Evolutionary conservation across 1,140 invertebrate genomes (phyloP).

Genomic region (Neodiprion pinetum): DNA sequence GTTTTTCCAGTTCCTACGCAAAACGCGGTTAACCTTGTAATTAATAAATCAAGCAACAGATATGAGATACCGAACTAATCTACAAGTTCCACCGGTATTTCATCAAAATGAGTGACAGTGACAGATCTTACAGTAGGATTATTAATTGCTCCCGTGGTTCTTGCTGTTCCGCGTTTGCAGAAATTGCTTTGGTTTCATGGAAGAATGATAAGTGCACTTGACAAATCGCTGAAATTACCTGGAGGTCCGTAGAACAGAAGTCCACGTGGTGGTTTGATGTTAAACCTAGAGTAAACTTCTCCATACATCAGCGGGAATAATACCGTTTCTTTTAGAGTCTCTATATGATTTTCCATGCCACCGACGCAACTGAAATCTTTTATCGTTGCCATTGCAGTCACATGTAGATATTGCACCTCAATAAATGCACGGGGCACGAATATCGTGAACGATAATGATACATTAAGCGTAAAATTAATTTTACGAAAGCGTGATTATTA

Average conservation of each 20-base stretch:
- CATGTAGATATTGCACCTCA: too few species aligned
- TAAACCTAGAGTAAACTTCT: constrained; percentile 67
- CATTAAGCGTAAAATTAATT: too few species aligned
- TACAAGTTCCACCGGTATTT: neutral
- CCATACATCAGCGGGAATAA: constrained; percentile 70
- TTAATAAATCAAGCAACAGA: neutral
- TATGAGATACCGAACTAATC: neutral
- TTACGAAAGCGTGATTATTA: too few species aligned
- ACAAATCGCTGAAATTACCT: constrained; percentile 55
- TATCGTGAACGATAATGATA: too few species aligned
- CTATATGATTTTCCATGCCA: constrained; percentile 67
- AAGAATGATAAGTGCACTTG: neutral
- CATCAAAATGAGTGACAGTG: neutral
- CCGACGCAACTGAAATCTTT: constrained; percentile 61
- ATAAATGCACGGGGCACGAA: too few species aligned
- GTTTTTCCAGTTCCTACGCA: constrained; percentile 53
- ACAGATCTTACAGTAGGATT: neutral
- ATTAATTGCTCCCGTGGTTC: neutral
- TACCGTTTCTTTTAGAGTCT: constrained; percentile 71
- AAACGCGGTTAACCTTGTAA: constrained; percentile 7
- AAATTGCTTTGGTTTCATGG: neutral
- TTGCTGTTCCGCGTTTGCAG: neutral
- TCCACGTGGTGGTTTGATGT: constrained; percentile 69
- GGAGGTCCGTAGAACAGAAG: constrained; percentile 76
- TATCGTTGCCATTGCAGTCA: neutral